Percentiles rank a stretch among this genome's conserved stretches.
Conservation (phyloP, 1,140 invertebrate species). For the Acromyrmex heyeri region DNA sequence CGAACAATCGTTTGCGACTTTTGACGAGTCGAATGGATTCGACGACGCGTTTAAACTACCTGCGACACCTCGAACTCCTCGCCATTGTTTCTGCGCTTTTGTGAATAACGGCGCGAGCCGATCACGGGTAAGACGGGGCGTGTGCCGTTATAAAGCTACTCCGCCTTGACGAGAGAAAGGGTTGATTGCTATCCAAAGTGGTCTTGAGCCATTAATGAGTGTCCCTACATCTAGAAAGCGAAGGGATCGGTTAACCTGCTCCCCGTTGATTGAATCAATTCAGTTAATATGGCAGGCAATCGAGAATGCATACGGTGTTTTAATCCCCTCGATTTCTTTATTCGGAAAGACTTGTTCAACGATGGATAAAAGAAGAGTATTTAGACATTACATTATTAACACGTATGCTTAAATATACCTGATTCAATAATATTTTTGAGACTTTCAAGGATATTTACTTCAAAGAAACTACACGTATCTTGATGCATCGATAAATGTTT, state of each 20-base stretch:
- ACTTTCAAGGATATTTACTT: too few relatives aligned
- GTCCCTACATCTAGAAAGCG: background rate
- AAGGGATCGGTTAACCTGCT: constrained; percentile 28
- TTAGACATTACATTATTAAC: background rate
- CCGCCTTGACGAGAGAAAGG: constrained; percentile 62
- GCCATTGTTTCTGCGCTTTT: constrained; percentile 63
- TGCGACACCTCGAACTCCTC: constrained; percentile 36
- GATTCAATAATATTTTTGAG: too few relatives aligned
- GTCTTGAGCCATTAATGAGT: constrained; percentile 47
- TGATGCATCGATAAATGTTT: too few relatives aligned
- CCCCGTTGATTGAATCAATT: constrained; percentile 43
- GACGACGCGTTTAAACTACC: constrained; percentile 70
- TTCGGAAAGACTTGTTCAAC: background rate
- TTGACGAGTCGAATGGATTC: constrained; percentile 61
- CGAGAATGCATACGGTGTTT: constrained; percentile 22
- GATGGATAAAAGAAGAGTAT: background rate
- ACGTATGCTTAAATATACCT: background rate
- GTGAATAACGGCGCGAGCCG: constrained; percentile 34
- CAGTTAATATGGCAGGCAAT: constrained; percentile 47
- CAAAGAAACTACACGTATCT: too few relatives aligned
- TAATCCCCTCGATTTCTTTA: background rate
- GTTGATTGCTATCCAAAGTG: constrained; percentile 50
- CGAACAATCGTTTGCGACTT: background rate
- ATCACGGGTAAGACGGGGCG: constrained; percentile 62
- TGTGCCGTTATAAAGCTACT: constrained; percentile 63